A percentile compares a stretch with the other conserved stretches of the same genome.
Conservation (phyloP, 2,113 vertebrate genomes). For the Seriola quinqueradiata region DNA sequence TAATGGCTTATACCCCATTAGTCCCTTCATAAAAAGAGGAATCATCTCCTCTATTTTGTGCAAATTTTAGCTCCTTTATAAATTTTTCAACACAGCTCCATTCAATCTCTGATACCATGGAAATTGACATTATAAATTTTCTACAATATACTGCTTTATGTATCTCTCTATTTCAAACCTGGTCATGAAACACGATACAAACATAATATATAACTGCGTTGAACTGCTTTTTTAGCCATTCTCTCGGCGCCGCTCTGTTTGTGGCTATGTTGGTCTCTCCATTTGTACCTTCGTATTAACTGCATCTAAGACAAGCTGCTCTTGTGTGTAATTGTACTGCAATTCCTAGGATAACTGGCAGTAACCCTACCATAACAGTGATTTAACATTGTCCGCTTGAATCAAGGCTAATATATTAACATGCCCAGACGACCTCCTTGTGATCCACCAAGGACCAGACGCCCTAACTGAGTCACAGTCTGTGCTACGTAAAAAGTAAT, state of each 20-base stretch:
- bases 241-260: too few relatives aligned
- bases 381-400: constrained; percentile 55
- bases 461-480: neutral
- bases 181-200: too few relatives aligned
- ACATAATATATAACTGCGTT: too few relatives aligned
- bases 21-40: neutral
- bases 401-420: constrained; percentile 42
- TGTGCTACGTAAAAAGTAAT: constrained; percentile 4
- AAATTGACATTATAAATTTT: too few relatives aligned
- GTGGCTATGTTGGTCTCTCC: too few relatives aligned
- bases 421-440: constrained; percentile 26
- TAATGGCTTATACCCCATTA: neutral
- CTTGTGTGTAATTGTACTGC: constrained; percentile 33
- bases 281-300: neutral
- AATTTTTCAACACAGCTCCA: too few relatives aligned
- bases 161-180: too few relatives aligned
- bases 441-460: constrained; percentile 33
- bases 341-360: constrained; percentile 40
- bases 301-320: neutral
- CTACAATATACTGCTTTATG: too few relatives aligned
- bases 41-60: too few relatives aligned
- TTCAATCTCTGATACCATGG: too few relatives aligned
- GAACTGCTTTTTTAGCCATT: too few relatives aligned
- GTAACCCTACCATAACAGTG: constrained; percentile 13
- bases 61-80: too few relatives aligned